Conservation (phyloP, 2,888 invertebrate genomes). For the Cistogaster globosa region DNA sequence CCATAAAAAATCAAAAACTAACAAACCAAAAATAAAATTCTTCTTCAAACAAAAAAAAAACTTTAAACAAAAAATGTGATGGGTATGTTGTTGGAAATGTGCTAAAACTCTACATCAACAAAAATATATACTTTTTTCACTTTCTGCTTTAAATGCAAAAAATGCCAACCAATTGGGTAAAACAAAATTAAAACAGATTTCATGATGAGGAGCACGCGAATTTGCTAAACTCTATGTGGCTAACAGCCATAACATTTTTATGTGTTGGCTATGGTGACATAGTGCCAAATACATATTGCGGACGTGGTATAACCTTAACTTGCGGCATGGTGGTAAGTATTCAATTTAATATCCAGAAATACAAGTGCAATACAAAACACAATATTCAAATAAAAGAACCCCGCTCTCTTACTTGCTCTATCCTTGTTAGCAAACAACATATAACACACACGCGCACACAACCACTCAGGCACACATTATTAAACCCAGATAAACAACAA, state of each 20-base stretch:
- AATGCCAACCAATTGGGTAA: conserved; percentile 41
- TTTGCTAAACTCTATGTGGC: conserved; percentile 99
- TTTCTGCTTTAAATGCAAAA: conserved; percentile 37
- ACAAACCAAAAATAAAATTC: conserved; percentile 25
- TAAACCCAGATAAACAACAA: conserved; percentile 12
- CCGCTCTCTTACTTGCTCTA: neutral
- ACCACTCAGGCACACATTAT: too few species aligned
- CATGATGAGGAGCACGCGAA: conserved; percentile 99
- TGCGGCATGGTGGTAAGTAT: conserved; percentile 99
- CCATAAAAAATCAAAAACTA: conserved; percentile 68
- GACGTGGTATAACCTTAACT: conserved; percentile 98
- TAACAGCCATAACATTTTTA: conserved; percentile 99
- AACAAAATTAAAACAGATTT: conserved; percentile 86
- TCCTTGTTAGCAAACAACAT: neutral
- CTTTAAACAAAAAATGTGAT: conserved; percentile 19
- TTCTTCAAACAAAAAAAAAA: conserved; percentile 26
- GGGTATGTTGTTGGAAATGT: conserved; percentile 22
- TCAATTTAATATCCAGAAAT: conserved; percentile 32
- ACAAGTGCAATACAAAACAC: conserved; percentile 42
- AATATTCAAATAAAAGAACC: neutral
- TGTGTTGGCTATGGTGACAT: conserved; percentile 99
- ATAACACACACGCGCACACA: neutral
- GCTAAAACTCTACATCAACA: conserved; percentile 1
- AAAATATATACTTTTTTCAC: neutral
- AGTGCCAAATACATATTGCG: conserved; percentile 99